Base-by-base conservation (phyloP, 2,888 invertebrate species). In the Acanthosepion pharaonis region DNA sequence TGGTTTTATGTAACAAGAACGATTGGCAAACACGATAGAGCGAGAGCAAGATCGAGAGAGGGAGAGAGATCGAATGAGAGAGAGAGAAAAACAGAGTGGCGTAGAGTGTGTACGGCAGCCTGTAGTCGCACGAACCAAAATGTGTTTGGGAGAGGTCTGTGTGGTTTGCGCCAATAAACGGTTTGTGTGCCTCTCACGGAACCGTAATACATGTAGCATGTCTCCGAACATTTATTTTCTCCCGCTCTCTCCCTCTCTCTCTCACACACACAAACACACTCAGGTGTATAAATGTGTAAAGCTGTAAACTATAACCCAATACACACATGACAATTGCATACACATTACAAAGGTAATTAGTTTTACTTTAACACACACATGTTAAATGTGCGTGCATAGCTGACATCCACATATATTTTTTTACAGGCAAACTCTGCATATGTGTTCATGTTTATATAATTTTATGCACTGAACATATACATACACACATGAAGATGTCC, bases 1-100 rank as follows among this genome's bases (percentile, higher is more conserved):
- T n/a, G 78, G n/a, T 78, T 78, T 78, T 78, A 78, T 78, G 78
- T 78, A 78, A 78, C n/a, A 78, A 78, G 78, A 78, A n/a, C 78
- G 78, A n/a, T 78, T 78, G 78, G 78, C 78, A 78, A 33, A 78
- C 18, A 33, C 18, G 78, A 33, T 15, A 78, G 78, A 78, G 18
- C 8, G 8, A n/a, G 78, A n/a, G 78, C 11, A 11, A 15, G 78
- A n/a, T 0, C 9, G 78, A 78, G 9, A 5, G n/a, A 78, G 78
- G 9, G n/a, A 33, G 15, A 78, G 78, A 33, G n/a, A 78, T 1
- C n/a, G n/a, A n/a, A 11, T 5, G 11, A 78, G 11, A 78, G 78
- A n/a, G 78, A 78, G 4, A 78, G 78, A 78, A 9, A 33, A 9
- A n/a, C 4, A 78, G n/a, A 78, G 18, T 33, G 78, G 33, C 33